Conservation (phyloP, 2,113 vertebrate species). For the Rutilus rutilus region DNA sequence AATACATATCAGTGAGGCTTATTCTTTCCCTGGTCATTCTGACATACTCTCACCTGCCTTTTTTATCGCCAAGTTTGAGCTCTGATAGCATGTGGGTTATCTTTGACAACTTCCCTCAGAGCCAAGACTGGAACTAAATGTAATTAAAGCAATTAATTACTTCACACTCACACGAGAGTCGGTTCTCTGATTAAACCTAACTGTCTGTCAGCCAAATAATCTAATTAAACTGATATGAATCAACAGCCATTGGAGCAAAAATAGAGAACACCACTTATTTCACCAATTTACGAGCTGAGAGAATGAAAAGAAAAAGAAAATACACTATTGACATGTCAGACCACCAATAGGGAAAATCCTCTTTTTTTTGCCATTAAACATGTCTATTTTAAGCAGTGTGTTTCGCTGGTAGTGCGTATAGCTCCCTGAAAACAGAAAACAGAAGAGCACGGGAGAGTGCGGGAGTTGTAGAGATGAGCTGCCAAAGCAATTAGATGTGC, state of each 20-base stretch:
- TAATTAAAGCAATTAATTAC: slow-evolving; percentile 56
- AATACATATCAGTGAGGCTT: neutral
- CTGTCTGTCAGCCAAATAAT: slow-evolving; percentile 47
- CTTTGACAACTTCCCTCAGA: slow-evolving; percentile 38
- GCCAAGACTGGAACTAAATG: slow-evolving; percentile 43
- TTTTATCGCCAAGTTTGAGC: neutral
- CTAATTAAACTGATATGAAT: slow-evolving; percentile 54
- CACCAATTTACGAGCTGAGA: slow-evolving; percentile 21
- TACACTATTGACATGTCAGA: slow-evolving; percentile 15
- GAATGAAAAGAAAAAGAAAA: slow-evolving; percentile 25
- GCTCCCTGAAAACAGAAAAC: neutral
- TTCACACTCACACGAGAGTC: slow-evolving; percentile 24
- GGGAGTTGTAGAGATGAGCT: slow-evolving; percentile 18
- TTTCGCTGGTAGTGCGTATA: neutral
- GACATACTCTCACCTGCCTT: neutral
- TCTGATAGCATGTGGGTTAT: slow-evolving; percentile 42
- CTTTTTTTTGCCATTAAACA: neutral
- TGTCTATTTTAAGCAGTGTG: slow-evolving; percentile 22
- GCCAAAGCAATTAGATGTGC: slow-evolving; percentile 35
- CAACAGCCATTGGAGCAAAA: slow-evolving; percentile 41
- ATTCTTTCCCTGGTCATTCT: neutral
- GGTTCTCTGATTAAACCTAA: slow-evolving; percentile 43
- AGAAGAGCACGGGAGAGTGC: neutral
- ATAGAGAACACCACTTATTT: slow-evolving; percentile 20
- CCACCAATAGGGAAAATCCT: neutral